phyloP scores from a whole-genome alignment of 2,888 invertebrate species.

The Unio delphinus region DNA sequence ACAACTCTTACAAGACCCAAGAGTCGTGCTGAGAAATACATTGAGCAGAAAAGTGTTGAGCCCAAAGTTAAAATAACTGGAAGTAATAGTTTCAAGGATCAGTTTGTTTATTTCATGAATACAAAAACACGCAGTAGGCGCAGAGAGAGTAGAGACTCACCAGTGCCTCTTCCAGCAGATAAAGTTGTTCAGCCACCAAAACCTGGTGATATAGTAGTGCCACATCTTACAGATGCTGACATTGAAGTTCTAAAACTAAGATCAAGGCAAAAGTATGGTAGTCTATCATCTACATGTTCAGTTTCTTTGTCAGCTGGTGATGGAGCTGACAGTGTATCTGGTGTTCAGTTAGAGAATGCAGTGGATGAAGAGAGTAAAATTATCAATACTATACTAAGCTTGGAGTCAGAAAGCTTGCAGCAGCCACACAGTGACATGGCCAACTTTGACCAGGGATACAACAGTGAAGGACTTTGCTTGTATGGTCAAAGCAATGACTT shows the following conservation, averaged over 20 bases:
- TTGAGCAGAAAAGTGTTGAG: slow-evolving; percentile 39
- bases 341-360: slow-evolving; percentile 6
- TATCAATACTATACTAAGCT: slow-evolving; percentile 61
- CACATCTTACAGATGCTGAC: slow-evolving; percentile 63
- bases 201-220: slow-evolving; percentile 60
- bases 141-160: slow-evolving; percentile 46
- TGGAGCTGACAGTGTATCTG: slow-evolving; percentile 1
- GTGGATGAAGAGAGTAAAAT: slow-evolving; percentile 57
- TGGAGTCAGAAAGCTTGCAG: slow-evolving; percentile 48
- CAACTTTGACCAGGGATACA: slow-evolving; percentile 14
- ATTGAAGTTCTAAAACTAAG: slow-evolving; percentile 51
- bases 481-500: slow-evolving; percentile 23
- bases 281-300: neutral
- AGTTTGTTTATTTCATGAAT: slow-evolving; percentile 70
- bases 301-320: slow-evolving; percentile 2
- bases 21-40: slow-evolving; percentile 25
- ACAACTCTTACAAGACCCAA: slow-evolving; percentile 11
- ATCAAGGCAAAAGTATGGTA: slow-evolving; percentile 14
- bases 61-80: slow-evolving; percentile 69
- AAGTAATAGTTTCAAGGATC: slow-evolving; percentile 63
- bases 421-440: slow-evolving; percentile 1
- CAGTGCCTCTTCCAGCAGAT: slow-evolving; percentile 32
- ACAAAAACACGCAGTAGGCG: slow-evolving; percentile 62
- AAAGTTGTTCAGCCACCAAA: slow-evolving; percentile 56
- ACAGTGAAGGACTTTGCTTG: slow-evolving; percentile 14